Conservation (phyloP, 1,140 invertebrate species). For the Leptestheria dahalacensis region DNA sequence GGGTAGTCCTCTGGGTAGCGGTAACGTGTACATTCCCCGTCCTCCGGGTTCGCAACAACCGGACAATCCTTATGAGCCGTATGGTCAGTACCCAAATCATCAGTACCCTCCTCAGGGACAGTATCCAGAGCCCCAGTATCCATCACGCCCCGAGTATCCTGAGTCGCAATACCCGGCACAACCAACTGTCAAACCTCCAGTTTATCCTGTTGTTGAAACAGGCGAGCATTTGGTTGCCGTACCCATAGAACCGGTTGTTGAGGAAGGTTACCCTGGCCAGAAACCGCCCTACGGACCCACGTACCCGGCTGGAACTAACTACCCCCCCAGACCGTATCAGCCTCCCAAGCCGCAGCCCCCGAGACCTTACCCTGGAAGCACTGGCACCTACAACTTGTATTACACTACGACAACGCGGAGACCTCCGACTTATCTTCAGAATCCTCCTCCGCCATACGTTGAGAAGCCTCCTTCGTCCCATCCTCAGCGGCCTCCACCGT, state of each 20-base stretch:
- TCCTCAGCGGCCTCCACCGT: too few relatives aligned
- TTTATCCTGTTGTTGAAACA: neutral
- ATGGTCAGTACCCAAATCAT: neutral
- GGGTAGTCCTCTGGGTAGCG: neutral
- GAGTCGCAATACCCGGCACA: neutral
- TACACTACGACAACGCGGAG: too few relatives aligned
- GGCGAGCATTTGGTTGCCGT: too few relatives aligned
- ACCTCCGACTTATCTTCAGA: too few relatives aligned
- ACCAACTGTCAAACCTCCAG: neutral
- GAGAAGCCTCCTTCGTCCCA: too few relatives aligned
- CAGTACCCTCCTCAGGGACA: neutral
- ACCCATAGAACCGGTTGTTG: too few relatives aligned
- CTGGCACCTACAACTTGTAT: too few relatives aligned
- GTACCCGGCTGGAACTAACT: neutral
- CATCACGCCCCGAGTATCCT: neutral
- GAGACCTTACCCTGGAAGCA: neutral
- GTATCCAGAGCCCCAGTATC: neutral
- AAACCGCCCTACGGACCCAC: too few relatives aligned
- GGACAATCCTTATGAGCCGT: neutral
- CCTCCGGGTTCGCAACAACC: neutral
- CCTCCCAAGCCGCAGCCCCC: neutral
- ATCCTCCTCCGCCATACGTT: too few relatives aligned
- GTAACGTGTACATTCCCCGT: neutral
- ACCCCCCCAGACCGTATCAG: neutral
- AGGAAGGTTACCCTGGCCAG: too few relatives aligned